Conservation (phyloP, 2,113 vertebrate species). For the Alligator mississippiensis region DNA sequence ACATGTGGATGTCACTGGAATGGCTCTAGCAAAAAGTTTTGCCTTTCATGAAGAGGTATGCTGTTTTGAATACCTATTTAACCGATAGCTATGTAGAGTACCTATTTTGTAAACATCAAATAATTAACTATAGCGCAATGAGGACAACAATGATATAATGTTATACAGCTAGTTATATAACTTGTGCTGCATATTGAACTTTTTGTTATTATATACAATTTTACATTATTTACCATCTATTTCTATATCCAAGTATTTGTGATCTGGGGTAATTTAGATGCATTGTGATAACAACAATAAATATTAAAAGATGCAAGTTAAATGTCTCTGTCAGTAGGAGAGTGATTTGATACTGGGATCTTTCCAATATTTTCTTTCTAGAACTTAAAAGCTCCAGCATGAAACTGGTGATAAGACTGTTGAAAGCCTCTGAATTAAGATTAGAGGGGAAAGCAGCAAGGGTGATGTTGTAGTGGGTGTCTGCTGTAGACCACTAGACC, state of each 20-base stretch:
- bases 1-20: neutral
- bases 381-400: neutral
- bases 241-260: neutral
- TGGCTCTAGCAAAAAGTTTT: neutral
- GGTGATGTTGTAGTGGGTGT: too few relatives aligned
- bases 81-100: neutral
- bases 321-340: accelerated
- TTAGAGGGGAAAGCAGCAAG: too few relatives aligned
- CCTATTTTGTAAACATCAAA: slow-evolving; percentile 1
- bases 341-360: neutral
- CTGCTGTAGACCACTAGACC: too few relatives aligned
- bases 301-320: neutral
- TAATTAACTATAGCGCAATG: neutral
- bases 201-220: neutral
- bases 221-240: neutral
- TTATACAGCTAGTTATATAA: neutral
- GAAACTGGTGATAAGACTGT: too few relatives aligned
- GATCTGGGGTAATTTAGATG: neutral
- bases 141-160: neutral
- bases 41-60: slow-evolving; percentile 14
- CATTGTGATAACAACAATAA: neutral
- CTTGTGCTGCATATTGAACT: too few relatives aligned
- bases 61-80: neutral
- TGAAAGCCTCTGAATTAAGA: too few relatives aligned
- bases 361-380: neutral